A percentile compares a stretch with the other conserved stretches of the same genome.
Conservation (phyloP, 1,140 invertebrate genomes). For the Melitaea cinxia region DNA sequence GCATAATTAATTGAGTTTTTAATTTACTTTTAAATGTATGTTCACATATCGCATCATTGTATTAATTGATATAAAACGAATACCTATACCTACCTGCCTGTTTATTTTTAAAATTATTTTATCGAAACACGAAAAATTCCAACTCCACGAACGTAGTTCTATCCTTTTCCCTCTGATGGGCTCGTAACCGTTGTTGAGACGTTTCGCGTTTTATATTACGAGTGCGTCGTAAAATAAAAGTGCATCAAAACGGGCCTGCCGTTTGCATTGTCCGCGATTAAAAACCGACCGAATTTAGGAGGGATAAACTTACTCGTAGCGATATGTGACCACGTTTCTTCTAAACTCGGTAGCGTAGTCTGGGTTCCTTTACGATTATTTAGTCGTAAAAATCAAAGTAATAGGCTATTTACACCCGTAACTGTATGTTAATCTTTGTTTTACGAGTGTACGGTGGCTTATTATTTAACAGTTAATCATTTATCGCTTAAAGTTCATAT, state of each 20-base stretch:
- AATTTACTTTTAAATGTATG: no score
- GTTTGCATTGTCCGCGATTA: slow-evolving; percentile 75
- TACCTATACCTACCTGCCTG: no score
- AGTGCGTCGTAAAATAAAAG: slow-evolving; percentile 79
- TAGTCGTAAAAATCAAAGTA: slow-evolving; percentile 82
- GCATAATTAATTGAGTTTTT: no score
- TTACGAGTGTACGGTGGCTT: slow-evolving; percentile 76
- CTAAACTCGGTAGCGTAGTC: slow-evolving; percentile 54
- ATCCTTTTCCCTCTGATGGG: slow-evolving; percentile 53
- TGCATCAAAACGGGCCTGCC: slow-evolving; percentile 74
- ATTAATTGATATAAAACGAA: no score
- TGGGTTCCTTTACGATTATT: slow-evolving; percentile 80
- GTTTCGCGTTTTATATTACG: slow-evolving; percentile 78
- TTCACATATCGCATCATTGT: no score
- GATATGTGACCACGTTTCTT: slow-evolving; percentile 34
- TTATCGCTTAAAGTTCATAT: slow-evolving; percentile 66
- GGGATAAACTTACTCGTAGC: slow-evolving; percentile 19
- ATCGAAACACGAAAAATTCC: slow-evolving; percentile 38
- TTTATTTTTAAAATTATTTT: neutral
- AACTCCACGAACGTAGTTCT: slow-evolving; percentile 27
- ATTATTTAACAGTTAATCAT: slow-evolving; percentile 79
- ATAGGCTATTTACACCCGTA: slow-evolving; percentile 80
- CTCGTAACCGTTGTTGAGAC: slow-evolving; percentile 74
- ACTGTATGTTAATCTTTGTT: slow-evolving; percentile 81
- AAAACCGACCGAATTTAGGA: slow-evolving; percentile 58